Conservation (phyloP, 2,113 vertebrate species). For the Xenopus laevis region DNA sequence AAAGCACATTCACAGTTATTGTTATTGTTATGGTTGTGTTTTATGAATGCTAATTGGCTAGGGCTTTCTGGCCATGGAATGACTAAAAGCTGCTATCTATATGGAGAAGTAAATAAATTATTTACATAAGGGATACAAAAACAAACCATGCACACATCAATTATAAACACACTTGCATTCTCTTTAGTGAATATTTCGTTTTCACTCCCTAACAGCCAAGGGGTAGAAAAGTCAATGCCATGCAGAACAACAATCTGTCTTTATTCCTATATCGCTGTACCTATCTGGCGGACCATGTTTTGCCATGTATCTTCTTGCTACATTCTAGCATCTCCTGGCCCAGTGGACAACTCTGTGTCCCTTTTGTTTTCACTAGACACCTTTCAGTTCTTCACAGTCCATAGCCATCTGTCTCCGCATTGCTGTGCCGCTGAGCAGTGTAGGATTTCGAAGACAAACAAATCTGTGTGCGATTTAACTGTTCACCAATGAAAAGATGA, state of each 20-base stretch:
- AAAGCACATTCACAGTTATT: too few relatives aligned
- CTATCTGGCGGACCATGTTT: constrained; percentile 18
- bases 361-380: constrained; percentile 46
- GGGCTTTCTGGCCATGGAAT: too few relatives aligned
- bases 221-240: not conserved
- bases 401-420: constrained; percentile 41
- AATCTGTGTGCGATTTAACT: constrained; percentile 46
- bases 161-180: too few relatives aligned
- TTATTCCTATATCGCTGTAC: constrained; percentile 6
- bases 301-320: constrained; percentile 30
- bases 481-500: constrained; percentile 44
- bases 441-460: constrained; percentile 46
- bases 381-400: constrained; percentile 40
- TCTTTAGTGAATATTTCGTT: not conserved
- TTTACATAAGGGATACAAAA: too few relatives aligned
- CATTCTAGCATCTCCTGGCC: constrained; percentile 36
- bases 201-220: not conserved
- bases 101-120: too few relatives aligned
- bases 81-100: too few relatives aligned
- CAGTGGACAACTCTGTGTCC: constrained; percentile 40
- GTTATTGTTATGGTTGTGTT: too few relatives aligned
- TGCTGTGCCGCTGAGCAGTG: constrained; percentile 39
- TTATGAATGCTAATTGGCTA: too few relatives aligned
- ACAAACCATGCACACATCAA: not conserved
- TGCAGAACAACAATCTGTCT: not conserved